These are phyloP conservation scores for Byasa hedistus DNA, from an alignment of 2,888 invertebrate species.

Conservation along the genomic window DNA sequence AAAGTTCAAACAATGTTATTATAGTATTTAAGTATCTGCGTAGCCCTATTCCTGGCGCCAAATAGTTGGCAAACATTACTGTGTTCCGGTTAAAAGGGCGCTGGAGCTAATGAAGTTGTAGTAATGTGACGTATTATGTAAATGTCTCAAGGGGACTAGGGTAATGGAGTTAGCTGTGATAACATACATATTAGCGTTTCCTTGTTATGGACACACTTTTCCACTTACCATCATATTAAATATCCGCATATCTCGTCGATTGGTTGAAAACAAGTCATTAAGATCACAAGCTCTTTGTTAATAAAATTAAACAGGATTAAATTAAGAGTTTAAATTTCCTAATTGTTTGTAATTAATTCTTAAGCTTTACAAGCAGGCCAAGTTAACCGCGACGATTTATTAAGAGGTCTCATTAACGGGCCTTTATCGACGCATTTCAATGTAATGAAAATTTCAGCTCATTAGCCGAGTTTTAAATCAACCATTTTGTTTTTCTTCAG, in stretches of 20 bases:
- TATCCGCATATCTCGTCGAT: background rate
- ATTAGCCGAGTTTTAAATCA: conserved; percentile 24
- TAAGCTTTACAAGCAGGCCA: background rate
- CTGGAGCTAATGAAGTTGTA: background rate
- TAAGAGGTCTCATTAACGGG: conserved; percentile 15
- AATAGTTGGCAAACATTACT: background rate
- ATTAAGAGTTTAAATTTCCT: background rate
- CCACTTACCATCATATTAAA: too few species aligned
- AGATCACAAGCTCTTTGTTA: background rate
- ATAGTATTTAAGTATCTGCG: background rate
- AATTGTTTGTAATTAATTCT: conserved; percentile 1
- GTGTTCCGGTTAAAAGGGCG: background rate
- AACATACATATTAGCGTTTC: too few species aligned
- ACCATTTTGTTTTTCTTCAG: conserved; percentile 10
- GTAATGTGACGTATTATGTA: too few species aligned
- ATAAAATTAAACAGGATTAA: background rate
- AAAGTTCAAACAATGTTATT: too few species aligned
- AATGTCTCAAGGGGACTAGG: too few species aligned
- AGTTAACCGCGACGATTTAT: conserved; percentile 23
- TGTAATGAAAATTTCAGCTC: conserved; percentile 23
- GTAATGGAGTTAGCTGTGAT: too few species aligned
- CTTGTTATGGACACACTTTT: too few species aligned
- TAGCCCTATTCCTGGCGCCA: background rate
- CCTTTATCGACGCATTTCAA: conserved; percentile 17
- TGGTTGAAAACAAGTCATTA: background rate